Base-by-base conservation (phyloP, 2,888 invertebrate species). In the Drosophila kuntzei region DNA sequence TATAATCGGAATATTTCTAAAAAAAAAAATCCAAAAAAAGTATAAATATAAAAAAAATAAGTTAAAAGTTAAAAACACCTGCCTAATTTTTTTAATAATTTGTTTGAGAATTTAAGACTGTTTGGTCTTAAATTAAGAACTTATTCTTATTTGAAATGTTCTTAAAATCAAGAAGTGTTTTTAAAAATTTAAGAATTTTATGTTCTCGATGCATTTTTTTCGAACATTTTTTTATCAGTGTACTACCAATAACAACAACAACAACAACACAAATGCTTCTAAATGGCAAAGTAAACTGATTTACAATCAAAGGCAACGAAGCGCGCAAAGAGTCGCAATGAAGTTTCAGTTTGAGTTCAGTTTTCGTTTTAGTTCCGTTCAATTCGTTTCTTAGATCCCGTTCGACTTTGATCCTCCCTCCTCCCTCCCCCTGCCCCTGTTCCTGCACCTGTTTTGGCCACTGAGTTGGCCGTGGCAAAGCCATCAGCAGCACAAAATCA, bases 401-500 rank as follows among this genome's bases (percentile, higher is more conserved):
- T 78, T 76, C 32, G 79, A 68, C 68, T 58, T 47, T 55, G 59
- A 55, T 20, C 54, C 50, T 34, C 66, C 58, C 55, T 62, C 51
- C 66, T 54, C 55, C 67, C 51, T 47, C 37, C 50, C 51, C 51
- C 27, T 2, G 43, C 51, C 53, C 39, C 43, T 36, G 2, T 2
- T 37, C 12, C 29, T 16, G 2, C 34, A 16, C 14, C 7, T 7
- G 7, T n/a, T 2, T 11, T 20, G 11, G 25, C 1, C 18, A 6
- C 44, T 27, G 44, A 12, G 14, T 36, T 1, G 37, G 58, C 58
- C 51, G 53, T 46, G 76, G 62, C 55, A 62, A 75, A 77, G 81
- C 87, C 85, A 86, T 86, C 85, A 87, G 89, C 90, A 90, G 89
- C 79, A 72, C 87, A 79, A 88, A 91, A 91, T 91, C 90, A 90